A percentile compares a stretch with the other conserved stretches of the same genome.
Evolutionary conservation across 2,888 invertebrate genomes (phyloP).

Genomic region (Cynaeus angustus): DNA sequence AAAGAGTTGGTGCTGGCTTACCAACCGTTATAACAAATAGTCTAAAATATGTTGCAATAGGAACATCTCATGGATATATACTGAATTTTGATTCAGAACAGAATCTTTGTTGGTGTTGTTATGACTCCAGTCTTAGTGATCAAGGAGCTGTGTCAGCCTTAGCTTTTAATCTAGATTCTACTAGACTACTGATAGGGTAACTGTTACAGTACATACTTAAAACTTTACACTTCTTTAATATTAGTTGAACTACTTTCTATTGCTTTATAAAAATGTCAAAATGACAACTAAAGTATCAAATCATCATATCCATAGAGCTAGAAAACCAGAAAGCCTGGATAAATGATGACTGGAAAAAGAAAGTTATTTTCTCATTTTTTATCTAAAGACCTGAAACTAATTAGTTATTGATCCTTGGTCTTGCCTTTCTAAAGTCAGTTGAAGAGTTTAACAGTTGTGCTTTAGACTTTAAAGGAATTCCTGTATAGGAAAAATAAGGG

Average conservation of each 20-base stretch:
- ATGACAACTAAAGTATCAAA: too few species aligned
- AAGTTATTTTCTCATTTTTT: too few species aligned
- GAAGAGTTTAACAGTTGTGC: too few species aligned
- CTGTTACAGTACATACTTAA: neutral
- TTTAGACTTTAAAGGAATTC: too few species aligned
- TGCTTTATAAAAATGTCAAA: neutral
- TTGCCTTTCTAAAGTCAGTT: too few species aligned
- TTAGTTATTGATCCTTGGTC: too few species aligned
- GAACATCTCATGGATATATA: slow-evolving; percentile 94
- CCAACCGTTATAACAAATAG: slow-evolving; percentile 89
- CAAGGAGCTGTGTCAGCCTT: slow-evolving; percentile 88
- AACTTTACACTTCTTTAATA: neutral
- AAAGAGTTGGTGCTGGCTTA: slow-evolving; percentile 90
- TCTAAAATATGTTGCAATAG: slow-evolving; percentile 88
- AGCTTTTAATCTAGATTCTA: slow-evolving; percentile 90
- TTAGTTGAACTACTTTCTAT: too few species aligned
- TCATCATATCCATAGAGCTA: too few species aligned
- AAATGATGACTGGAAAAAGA: too few species aligned
- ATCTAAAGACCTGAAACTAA: too few species aligned
- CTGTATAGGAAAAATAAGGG: too few species aligned
- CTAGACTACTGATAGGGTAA: slow-evolving; percentile 85
- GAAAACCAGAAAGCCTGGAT: too few species aligned
- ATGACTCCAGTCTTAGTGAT: slow-evolving; percentile 79
- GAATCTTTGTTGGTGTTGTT: slow-evolving; percentile 91
- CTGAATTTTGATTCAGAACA: slow-evolving; percentile 91